Conservation (phyloP, 2,888 invertebrate genomes). For the Watsonalla cultraria region DNA sequence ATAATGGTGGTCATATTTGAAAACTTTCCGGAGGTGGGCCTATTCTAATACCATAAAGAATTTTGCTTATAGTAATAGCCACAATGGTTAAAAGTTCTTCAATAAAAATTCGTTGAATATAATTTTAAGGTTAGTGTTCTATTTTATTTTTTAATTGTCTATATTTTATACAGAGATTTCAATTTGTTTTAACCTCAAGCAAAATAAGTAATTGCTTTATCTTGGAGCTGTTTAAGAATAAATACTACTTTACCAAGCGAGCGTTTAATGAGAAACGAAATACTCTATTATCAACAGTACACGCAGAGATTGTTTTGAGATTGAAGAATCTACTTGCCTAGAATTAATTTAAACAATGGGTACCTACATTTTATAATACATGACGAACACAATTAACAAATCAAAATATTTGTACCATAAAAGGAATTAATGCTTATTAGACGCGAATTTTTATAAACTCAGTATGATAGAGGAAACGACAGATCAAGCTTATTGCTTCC, state of each 20-base stretch:
- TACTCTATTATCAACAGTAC: background rate
- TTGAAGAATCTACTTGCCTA: no score
- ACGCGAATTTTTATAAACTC: no score
- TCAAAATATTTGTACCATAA: no score
- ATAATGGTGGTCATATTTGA: conserved; percentile 78
- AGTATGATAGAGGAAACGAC: no score
- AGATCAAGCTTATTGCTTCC: no score
- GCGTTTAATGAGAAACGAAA: conserved; percentile 6
- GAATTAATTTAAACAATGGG: no score
- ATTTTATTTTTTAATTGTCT: conserved; percentile 9
- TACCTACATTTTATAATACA: no score
- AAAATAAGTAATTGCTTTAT: conserved; percentile 13
- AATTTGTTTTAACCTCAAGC: conserved; percentile 11
- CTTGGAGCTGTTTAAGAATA: conserved; percentile 12
- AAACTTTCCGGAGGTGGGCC: conserved; percentile 65
- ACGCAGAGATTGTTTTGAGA: background rate
- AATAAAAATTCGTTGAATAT: conserved; percentile 35
- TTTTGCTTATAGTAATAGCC: conserved; percentile 61
- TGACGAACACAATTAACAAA: no score
- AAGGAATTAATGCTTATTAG: no score
- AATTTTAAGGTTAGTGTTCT: conserved; percentile 9
- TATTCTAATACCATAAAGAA: conserved; percentile 65
- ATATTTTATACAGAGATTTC: conserved; percentile 13
- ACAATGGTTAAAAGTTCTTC: conserved; percentile 45
- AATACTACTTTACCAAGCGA: conserved; percentile 7